Base-by-base conservation (phyloP, 2,888 invertebrate species). In the Eupithecia insigniata region DNA sequence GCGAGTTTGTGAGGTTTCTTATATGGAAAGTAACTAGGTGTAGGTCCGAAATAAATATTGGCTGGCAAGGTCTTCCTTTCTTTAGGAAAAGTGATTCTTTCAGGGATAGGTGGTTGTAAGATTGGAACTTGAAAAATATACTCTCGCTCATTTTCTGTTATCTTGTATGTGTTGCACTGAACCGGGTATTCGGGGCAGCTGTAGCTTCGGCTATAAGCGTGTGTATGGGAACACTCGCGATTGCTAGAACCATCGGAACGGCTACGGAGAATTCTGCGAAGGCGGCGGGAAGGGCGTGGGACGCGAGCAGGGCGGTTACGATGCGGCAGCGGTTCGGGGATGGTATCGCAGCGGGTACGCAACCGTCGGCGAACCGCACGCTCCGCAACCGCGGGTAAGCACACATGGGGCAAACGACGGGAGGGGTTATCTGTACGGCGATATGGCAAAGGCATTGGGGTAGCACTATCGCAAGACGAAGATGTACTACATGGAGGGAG, bases 391-490 rank as follows among this genome's bases (percentile, higher is more conserved):
- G 82, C 81, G 67, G 89, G 87, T 55, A 89, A 77, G 72, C 79
- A 83, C 65, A 91, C 83, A 73, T 73, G 76, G 43, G 92, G 91
- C 73, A 92, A 82, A 72, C 89, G 86, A 68, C 80, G 83, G 51
- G 77, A 77, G 71, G 77, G 64, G 70, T 81, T 81, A 74, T 85
- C 80, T 72, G 75, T 79, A 78, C 78, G 77, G 75, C 78, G 83
- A 77, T 82, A 82, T 77, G 78, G 75, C 60, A 81, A 71, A 68
- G 85, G 85, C 69, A 84, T 75, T 71, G 85, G 85, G 81, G 84
- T 88, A 90, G 90, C 89, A 82, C 89, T 91, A 89, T 90, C 89
- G 82, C 88, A 90, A 81, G 89, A 90, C 78, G 89, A 87, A 80
- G 88, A 90, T 84, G 91, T 89, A 84, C 87, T 89, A 79, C 88